Conservation (phyloP, 1,140 invertebrate genomes). For the Goniozus legneri region DNA sequence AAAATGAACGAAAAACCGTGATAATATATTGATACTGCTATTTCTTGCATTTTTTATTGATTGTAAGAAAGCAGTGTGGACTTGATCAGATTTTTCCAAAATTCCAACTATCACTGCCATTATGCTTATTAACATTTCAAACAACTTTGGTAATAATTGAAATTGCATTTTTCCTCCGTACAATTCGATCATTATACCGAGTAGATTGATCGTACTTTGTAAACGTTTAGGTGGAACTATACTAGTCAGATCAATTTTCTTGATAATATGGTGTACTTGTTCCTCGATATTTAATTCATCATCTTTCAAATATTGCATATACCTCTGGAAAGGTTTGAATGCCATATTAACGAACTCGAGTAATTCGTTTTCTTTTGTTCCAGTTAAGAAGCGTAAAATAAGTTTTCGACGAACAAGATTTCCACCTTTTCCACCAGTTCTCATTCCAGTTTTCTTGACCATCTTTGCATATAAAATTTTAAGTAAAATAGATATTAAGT, state of each 20-base stretch:
- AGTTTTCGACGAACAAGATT: constrained; percentile 68
- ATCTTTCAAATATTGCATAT: constrained; percentile 55
- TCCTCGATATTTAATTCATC: constrained; percentile 38
- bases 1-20: constrained; percentile 77
- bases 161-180: constrained; percentile 73
- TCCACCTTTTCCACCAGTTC: constrained; percentile 70
- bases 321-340: constrained; percentile 69
- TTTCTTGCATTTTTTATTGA: constrained; percentile 68
- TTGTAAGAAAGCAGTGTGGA: constrained; percentile 62
- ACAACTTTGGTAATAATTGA: constrained; percentile 64
- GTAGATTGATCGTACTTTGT: constrained; percentile 71
- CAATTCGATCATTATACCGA: constrained; percentile 79
- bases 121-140: constrained; percentile 72
- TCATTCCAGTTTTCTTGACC: constrained; percentile 67
- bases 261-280: constrained; percentile 50
- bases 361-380: constrained; percentile 75
- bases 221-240: constrained; percentile 70
- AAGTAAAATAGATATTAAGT: constrained; percentile 77
- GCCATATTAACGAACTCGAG: constrained; percentile 78
- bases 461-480: constrained; percentile 89
- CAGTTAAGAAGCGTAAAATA: constrained; percentile 81
- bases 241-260: constrained; percentile 58
- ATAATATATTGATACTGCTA: constrained; percentile 59
- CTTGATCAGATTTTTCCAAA: constrained; percentile 53
- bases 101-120: constrained; percentile 62